phyloP scores from a whole-genome alignment of 2,888 invertebrate genomes.

The Ceramica pisi region DNA sequence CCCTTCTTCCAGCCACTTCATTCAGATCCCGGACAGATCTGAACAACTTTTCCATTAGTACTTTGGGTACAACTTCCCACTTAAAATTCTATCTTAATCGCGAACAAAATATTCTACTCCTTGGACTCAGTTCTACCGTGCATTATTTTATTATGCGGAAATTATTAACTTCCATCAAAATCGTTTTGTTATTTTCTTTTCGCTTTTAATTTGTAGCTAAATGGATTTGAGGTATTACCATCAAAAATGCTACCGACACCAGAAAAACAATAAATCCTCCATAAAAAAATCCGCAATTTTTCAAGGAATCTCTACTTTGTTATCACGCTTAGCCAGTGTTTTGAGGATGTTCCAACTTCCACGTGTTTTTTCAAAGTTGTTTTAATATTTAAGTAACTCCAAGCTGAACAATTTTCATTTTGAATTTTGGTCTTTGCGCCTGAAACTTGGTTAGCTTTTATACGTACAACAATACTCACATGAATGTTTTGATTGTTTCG shows the following conservation, averaged over 20 bases:
- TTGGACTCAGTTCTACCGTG: conserved; percentile 67
- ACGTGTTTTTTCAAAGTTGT: conserved; percentile 35
- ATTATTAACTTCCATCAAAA: conserved; percentile 73
- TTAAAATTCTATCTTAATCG: conserved; percentile 82
- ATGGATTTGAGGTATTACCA: conserved; percentile 43
- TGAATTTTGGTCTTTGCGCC: conserved; percentile 9
- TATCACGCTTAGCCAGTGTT: conserved; percentile 14
- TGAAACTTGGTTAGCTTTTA: conserved; percentile 17
- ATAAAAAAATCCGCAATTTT: conserved; percentile 22
- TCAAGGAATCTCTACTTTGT: conserved; percentile 28
- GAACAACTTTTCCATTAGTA: conserved; percentile 83
- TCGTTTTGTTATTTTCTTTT: conserved; percentile 63
- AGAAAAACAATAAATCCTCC: conserved; percentile 34
- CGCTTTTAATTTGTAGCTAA: conserved; percentile 50
- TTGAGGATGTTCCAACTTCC: conserved; percentile 28
- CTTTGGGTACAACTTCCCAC: conserved; percentile 80
- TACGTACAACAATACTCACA: not conserved
- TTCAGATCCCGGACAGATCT: conserved; percentile 74
- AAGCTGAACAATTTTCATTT: conserved; percentile 47
- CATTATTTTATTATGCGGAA: conserved; percentile 75
- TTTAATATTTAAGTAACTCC: conserved; percentile 50
- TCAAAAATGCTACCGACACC: conserved; percentile 24
- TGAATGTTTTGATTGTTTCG: conserved; percentile 26
- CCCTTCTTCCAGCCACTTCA: conserved; percentile 74
- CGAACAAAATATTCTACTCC: conserved; percentile 79